Evolutionary conservation across 2,797 vertebrate species (phyloP).

Genomic region (Etheostoma perlongum): DNA sequence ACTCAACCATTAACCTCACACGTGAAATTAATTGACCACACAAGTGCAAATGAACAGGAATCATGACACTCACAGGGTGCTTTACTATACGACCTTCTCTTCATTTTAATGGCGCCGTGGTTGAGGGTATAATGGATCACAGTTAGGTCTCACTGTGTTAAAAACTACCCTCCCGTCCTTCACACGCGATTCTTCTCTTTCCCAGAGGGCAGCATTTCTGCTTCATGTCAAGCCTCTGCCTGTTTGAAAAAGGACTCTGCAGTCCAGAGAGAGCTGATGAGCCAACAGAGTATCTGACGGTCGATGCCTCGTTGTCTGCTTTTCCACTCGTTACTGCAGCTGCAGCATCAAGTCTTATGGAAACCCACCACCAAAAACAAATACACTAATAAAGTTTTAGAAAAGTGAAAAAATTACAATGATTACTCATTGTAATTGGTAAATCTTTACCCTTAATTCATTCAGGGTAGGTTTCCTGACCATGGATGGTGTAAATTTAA

Average conservation of each 20-base stretch:
- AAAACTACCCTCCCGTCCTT: conserved; percentile 59
- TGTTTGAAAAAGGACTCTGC: conserved; percentile 48
- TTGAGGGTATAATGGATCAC: conserved; percentile 47
- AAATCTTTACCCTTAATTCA: no score
- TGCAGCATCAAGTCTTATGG: background rate
- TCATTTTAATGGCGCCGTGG: conserved; percentile 51
- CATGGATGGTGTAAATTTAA: background rate
- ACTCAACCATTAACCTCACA: conserved; percentile 36
- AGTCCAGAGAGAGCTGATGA: conserved; percentile 19
- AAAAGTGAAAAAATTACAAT: accelerated
- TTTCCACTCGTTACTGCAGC: background rate
- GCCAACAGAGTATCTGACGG: conserved; percentile 12
- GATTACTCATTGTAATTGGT: no score
- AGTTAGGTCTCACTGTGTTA: conserved; percentile 53
- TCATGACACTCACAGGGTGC: conserved; percentile 37
- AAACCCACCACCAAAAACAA: conserved; percentile 10
- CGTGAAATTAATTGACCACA: conserved; percentile 46
- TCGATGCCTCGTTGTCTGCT: background rate
- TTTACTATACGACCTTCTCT: conserved; percentile 43
- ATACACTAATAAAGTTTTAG: background rate
- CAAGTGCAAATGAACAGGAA: conserved; percentile 49
- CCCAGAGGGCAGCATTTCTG: conserved; percentile 56
- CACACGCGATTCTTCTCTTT: conserved; percentile 59
- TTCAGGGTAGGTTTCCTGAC: no score
- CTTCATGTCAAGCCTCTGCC: conserved; percentile 55